phyloP scores from a whole-genome alignment of 2,113 vertebrate species.

The Anhinga anhinga region DNA sequence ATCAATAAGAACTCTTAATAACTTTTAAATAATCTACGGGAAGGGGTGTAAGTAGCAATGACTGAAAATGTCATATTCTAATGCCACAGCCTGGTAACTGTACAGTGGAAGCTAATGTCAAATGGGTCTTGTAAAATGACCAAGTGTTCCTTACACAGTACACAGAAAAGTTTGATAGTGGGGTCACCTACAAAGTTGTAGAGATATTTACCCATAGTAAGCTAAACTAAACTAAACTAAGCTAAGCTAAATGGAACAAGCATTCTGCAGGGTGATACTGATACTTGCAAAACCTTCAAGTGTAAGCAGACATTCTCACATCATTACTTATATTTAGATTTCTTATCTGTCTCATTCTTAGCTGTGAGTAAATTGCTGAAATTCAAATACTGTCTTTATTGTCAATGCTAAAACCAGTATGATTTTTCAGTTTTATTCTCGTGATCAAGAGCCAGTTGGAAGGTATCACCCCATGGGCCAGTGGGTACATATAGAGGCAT shows the following conservation, averaged over 20 bases:
- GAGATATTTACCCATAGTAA: background rate
- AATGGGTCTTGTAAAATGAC: background rate
- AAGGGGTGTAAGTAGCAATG: background rate
- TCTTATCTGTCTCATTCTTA: background rate
- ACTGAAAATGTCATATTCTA: background rate
- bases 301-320: background rate
- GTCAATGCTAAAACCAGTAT: background rate
- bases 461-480: background rate
- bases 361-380: background rate
- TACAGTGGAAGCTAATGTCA: background rate
- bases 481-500: background rate
- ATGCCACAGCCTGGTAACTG: background rate
- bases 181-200: background rate
- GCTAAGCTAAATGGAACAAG: background rate
- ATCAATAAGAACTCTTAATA: background rate
- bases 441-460: background rate
- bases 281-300: background rate
- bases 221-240: background rate
- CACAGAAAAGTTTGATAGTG: background rate
- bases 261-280: fast-evolving
- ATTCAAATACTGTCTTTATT: background rate
- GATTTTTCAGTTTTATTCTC: background rate
- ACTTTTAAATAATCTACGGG: background rate
- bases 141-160: background rate
- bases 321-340: background rate